A percentile compares a stretch with the other conserved stretches of the same genome.
Conservation (phyloP, 1,140 invertebrate genomes). For the Hyposmocoma kahamanoa region DNA sequence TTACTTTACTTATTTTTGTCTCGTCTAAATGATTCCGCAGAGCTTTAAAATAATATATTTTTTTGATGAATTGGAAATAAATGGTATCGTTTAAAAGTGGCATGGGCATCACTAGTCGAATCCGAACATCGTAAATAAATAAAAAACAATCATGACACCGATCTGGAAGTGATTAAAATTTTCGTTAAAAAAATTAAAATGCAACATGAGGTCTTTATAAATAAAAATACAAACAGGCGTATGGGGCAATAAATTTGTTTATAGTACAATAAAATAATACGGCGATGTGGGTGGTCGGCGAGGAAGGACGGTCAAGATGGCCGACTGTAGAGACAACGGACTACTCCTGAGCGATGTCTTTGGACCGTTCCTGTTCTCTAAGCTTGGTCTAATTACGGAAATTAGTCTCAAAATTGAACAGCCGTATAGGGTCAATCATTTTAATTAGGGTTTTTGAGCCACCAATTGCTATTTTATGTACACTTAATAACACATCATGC, state of each 20-base stretch:
- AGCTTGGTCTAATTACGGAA: background rate
- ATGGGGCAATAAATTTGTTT: conserved; percentile 71
- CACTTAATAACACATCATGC: background rate
- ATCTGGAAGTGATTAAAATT: no score
- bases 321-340: conserved; percentile 33
- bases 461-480: background rate
- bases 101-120: no score
- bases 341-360: conserved; percentile 12
- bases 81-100: no score
- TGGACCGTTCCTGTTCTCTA: no score
- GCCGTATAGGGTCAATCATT: background rate
- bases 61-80: no score
- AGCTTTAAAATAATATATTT: no score
- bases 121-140: no score
- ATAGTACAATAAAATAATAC: conserved; percentile 72
- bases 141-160: no score
- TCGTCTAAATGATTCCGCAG: no score
- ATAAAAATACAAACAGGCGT: conserved; percentile 70
- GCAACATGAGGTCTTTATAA: conserved; percentile 58
- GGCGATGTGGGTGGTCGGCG: conserved; percentile 62
- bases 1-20: no score
- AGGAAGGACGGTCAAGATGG: conserved; percentile 55
- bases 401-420: background rate
- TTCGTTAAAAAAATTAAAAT: conserved; percentile 38
- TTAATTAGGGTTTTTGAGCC: background rate